These are phyloP conservation scores for Danio albolineatus DNA, from an alignment of 2,797 vertebrate species.

Conservation along the genomic window DNA sequence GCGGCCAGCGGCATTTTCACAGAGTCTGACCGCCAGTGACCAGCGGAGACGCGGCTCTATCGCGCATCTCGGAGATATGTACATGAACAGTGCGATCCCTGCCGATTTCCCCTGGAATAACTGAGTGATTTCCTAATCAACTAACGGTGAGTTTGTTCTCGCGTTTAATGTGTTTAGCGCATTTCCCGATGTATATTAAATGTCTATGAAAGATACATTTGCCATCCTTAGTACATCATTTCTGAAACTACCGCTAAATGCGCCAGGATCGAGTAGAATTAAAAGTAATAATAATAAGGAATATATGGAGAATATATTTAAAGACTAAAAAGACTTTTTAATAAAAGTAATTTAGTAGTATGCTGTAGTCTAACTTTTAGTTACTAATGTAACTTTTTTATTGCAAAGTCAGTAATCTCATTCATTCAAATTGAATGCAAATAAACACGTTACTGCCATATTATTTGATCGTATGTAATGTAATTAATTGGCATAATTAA, in stretches of 20 bases:
- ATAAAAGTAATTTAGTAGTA: neutral
- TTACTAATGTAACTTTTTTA: neutral
- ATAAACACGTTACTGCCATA: neutral
- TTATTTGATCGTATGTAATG: neutral
- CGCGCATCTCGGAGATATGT: constrained; percentile 41
- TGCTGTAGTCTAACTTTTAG: neutral
- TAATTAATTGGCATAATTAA: neutral
- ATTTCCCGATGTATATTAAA: neutral
- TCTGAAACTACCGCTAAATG: neutral
- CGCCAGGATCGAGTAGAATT: too few species aligned
- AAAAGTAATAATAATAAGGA: too few species aligned
- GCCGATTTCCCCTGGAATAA: constrained; percentile 34
- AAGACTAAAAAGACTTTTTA: neutral
- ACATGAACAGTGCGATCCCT: constrained; percentile 25
- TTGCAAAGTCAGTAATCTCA: neutral
- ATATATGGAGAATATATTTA: neutral
- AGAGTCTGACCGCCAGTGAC: neutral
- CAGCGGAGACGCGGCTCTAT: neutral
- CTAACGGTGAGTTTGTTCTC: constrained; percentile 45
- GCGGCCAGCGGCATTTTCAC: neutral
- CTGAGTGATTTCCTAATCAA: constrained; percentile 16
- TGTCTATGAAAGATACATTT: neutral
- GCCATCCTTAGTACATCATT: neutral
- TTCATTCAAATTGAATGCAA: neutral
- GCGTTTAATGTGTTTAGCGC: neutral